Percentiles rank a stretch among this genome's conserved stretches.
These are phyloP conservation scores for Drosophila anceps DNA, from an alignment of 2,888 invertebrate species.

Conservation along the genomic window DNA sequence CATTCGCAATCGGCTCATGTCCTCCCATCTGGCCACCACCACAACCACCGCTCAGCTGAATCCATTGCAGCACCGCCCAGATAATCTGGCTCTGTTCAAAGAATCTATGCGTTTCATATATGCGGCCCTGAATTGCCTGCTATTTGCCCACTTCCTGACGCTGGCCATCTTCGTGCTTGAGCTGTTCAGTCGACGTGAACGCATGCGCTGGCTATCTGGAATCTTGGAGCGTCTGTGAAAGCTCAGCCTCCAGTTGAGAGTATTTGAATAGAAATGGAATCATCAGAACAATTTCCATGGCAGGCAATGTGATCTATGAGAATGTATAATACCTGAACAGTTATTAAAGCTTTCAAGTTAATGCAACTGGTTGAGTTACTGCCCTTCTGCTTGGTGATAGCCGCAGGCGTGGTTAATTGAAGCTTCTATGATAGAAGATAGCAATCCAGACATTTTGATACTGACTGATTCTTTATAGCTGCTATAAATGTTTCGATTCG, in stretches of 20 bases:
- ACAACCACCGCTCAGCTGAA: not conserved
- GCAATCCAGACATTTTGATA: no score
- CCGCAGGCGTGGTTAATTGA: no score
- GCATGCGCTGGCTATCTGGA: conserved; percentile 17
- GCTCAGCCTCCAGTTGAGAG: not conserved
- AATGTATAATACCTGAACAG: not conserved
- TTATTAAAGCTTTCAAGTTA: not conserved
- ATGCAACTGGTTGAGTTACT: not conserved
- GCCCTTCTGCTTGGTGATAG: no score
- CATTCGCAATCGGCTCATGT: conserved; percentile 10
- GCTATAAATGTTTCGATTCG: no score
- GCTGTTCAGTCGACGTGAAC: conserved; percentile 21
- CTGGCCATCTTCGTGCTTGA: conserved; percentile 52
- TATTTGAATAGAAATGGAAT: no score
- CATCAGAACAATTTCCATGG: not conserved
- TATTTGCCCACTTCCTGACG: conserved; percentile 20
- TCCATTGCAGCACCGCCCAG: not conserved
- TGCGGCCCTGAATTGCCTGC: conserved; percentile 50
- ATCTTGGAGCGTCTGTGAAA: conserved; percentile 21
- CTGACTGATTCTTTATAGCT: no score
- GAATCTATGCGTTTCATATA: conserved; percentile 53
- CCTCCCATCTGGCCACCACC: conserved; percentile 20
- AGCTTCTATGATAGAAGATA: no score
- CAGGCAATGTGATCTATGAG: not conserved
- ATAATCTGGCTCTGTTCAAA: not conserved